A percentile compares a stretch with the other conserved stretches of the same genome.
Conservation (phyloP, 2,797 vertebrate genomes). For the Mormyrus proboscirostris region DNA sequence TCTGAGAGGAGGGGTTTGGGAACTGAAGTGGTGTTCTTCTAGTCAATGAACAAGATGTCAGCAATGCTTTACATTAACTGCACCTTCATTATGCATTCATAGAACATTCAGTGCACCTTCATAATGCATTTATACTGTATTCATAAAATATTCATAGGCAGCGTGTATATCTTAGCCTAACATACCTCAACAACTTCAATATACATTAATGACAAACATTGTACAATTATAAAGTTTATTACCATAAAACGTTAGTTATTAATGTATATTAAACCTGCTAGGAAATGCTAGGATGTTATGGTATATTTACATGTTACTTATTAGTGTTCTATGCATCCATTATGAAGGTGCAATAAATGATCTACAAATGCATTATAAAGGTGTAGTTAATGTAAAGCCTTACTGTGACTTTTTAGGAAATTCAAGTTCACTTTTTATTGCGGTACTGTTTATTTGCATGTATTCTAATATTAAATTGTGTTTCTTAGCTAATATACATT, state of each 20-base stretch:
- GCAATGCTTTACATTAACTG: background rate
- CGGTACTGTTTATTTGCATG: background rate
- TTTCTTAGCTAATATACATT: background rate
- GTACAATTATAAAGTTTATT: background rate
- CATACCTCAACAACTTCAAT: background rate
- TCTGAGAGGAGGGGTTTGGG: background rate
- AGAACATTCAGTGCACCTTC: background rate
- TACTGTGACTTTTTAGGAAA: background rate
- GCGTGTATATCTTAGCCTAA: background rate
- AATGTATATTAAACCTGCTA: background rate
- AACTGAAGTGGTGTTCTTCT: background rate
- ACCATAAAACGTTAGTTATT: background rate
- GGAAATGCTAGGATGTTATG: background rate
- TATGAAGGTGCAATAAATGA: background rate
- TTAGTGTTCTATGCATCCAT: background rate
- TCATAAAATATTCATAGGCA: background rate
- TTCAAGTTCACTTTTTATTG: background rate
- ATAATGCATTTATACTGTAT: background rate
- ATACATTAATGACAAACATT: background rate
- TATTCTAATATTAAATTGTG: background rate
- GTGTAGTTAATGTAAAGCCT: background rate
- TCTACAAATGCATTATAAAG: background rate
- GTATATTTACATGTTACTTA: background rate
- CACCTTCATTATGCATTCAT: background rate
- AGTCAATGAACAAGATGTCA: background rate